Base-by-base conservation (phyloP, 2,888 invertebrate genomes). In the Lacanobia oleracea region DNA sequence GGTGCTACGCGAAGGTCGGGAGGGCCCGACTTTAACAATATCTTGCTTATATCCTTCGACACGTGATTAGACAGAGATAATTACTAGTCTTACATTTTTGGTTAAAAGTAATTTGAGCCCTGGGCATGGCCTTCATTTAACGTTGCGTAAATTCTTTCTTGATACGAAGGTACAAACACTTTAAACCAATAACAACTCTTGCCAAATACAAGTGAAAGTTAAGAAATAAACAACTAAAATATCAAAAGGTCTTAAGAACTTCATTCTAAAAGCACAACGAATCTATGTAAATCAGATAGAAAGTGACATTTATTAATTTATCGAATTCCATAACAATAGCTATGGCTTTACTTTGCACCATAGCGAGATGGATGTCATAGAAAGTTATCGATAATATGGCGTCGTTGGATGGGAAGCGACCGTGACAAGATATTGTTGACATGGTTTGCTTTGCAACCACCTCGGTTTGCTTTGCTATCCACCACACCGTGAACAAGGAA, bases 231-330 rank as follows among this genome's bases (percentile, higher is more conserved):
- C 14, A 61, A 64, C 21, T 50, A 14, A 54, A 67, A 64, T 50
- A 64, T 61, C 40, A 72, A 66, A 77, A 81, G 59, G 54, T 68
- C n/a, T 45, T 27, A 60, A 66, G 54, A 66, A 48, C 54, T 67
- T 56, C 18, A 76, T 68, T 68, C 33, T 33, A 72, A 79, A n/a
- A 70, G 69, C 79, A 79, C 69, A 75, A 66, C 69, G 70, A 82
- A 75, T 75, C 45, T 75, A 74, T 75, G 77, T 64, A 85, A 73
- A 82, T 75, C 53, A 61, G 61, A 51, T 74, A 82, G 83, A 83
- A 85, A 83, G 83, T 67, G 72, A 59, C 21, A 60, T 60, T 12
- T 62, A 67, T 74, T 71, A 73, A 72, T 71, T 77, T 77, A 80
- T 73, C 56, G 40, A 60, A 80, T 72, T 45, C 64, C 54, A 54